Evolutionary conservation across 1,140 invertebrate species (phyloP), one percentile per base, ranked within the genome.

Genomic region (Muscidifurax raptorellus): DNA sequence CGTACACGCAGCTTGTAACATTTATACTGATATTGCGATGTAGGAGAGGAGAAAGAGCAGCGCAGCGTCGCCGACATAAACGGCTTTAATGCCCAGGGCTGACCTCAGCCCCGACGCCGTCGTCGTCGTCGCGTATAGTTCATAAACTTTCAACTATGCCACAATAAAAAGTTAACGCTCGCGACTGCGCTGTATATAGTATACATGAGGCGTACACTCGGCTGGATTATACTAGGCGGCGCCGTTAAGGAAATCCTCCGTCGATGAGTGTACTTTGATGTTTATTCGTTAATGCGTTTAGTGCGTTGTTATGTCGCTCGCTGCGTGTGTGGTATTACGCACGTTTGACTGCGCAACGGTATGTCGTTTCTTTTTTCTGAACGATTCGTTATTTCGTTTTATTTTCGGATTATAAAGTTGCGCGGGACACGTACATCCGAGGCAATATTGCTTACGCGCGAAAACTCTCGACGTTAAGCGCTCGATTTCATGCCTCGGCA

Each of bases 131-230:
- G 64, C 78, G 59, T 80, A 69, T 67, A 80, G 64, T 69, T 80
- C 78, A 80, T 80, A 80, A 80, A 80, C 64, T 80, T 80, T 80
- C 78, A 80, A 80, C 78, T 67, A 69, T 44, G 64, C 36, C 32
- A 44, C 78, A 69, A 69, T 80, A 80, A 80, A 80, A 80, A 69
- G 40, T 80, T 80, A 36, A 80, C 40, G 78, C 64, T 9, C 78
- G n/a, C 52, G 52, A 59, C 52, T 59, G 52, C 52, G 52, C 18
- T 47, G 44, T 47, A 47, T 47, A 47, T 12, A 0, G 12, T 47
- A 47, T 47, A 47, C 0, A 27, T 64, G 30, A n/a, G 36, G n/a
- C 18, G 47, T 59, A 59, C 52, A 59, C 66, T 69, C 66, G 18
- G 52, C 27, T 28, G 66, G 66, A 69, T 69, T 69, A 69, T 69